Conservation (phyloP, 2,797 vertebrate species). For the Hypotaenidia philippensis region DNA sequence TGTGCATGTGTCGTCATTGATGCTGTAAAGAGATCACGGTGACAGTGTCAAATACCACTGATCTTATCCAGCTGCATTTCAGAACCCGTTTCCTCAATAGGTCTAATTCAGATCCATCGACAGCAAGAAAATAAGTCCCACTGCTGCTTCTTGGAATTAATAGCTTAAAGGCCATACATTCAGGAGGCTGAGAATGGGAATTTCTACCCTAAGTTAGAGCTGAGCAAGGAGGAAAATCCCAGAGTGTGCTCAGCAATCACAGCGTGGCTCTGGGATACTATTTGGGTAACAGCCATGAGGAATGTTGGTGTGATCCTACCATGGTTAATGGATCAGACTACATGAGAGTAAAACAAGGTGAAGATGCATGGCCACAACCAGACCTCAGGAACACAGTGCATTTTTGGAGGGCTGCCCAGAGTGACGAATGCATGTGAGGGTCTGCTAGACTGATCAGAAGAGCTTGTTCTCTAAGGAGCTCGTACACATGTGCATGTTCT, state of each 20-base stretch:
- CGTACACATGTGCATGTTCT: fast-evolving
- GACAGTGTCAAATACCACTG: background rate
- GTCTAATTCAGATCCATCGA: background rate
- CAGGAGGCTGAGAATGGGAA: background rate
- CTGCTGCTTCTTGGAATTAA: background rate
- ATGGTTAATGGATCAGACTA: background rate
- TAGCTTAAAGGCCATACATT: background rate
- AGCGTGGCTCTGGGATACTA: background rate
- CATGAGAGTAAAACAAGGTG: background rate
- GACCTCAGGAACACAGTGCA: background rate
- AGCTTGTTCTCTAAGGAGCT: background rate
- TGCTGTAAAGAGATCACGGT: background rate
- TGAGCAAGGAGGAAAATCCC: background rate
- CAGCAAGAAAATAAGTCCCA: background rate
- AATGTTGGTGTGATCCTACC: background rate
- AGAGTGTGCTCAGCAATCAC: background rate
- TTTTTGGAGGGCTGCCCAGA: background rate
- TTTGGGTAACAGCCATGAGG: background rate
- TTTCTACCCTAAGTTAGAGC: background rate
- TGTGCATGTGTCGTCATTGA: background rate
- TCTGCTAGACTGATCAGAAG: background rate
- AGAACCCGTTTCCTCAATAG: background rate
- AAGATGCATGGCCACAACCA: background rate
- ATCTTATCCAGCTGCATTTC: background rate
- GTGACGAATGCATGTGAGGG: background rate